Evolutionary conservation across 1,140 invertebrate species (phyloP).

Genomic region (Oncopodura yosiiana): DNA sequence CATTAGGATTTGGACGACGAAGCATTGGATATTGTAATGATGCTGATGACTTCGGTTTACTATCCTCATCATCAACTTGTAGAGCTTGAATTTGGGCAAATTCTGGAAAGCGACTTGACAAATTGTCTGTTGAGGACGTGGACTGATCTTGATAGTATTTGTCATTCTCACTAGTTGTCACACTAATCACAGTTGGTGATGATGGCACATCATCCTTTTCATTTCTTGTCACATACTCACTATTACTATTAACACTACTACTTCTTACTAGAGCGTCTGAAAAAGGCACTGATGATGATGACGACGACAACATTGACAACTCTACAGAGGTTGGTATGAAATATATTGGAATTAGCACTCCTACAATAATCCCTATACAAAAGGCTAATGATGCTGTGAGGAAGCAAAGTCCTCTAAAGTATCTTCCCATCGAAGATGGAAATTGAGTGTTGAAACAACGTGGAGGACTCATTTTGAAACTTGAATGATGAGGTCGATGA

Average conservation of each 20-base stretch:
- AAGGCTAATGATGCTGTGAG: conserved; percentile 36
- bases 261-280: background rate
- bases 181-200: background rate
- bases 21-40: background rate
- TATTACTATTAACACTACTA: conserved; percentile 1
- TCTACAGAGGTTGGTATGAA: conserved; percentile 22
- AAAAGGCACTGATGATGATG: background rate
- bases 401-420: conserved; percentile 35
- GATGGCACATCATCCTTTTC: background rate
- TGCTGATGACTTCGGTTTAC: background rate
- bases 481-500: background rate
- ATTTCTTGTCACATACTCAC: conserved; percentile 8
- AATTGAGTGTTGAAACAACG: conserved; percentile 25
- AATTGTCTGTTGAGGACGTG: conserved; percentile 9
- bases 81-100: conserved; percentile 29
- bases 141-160: conserved; percentile 8
- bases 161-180: background rate
- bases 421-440: conserved; percentile 23
- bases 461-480: conserved; percentile 1
- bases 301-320: background rate
- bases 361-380: conserved; percentile 36
- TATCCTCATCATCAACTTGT: background rate
- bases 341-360: conserved; percentile 35
- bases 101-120: conserved; percentile 28
- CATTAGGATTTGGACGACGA: conserved; percentile 24